Percentiles rank a stretch among this genome's conserved stretches.
phyloP scores from a whole-genome alignment of 2,888 invertebrate genomes.

The Zhuqinia jingwanae region DNA sequence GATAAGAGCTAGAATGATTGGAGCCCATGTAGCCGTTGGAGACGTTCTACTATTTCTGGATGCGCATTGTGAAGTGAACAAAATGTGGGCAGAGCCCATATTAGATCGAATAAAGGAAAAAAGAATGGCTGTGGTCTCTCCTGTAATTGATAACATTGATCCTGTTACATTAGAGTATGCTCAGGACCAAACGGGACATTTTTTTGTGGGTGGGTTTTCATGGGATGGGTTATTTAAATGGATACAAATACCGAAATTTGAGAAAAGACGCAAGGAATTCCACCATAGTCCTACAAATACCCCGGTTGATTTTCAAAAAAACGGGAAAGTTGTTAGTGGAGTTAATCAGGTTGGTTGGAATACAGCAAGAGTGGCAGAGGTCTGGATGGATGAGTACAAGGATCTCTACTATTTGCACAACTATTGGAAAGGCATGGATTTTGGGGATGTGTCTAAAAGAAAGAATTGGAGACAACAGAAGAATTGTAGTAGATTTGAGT shows the following conservation, averaged over 20 bases:
- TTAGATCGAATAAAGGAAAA: background rate
- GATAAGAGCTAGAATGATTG: conserved; percentile 1
- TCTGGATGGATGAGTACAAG: conserved; percentile 5
- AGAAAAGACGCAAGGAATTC: background rate
- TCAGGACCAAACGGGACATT: background rate
- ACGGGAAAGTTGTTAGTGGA: too few species aligned
- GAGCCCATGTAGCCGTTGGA: background rate
- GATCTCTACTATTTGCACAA: too few species aligned
- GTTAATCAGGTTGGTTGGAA: too few species aligned
- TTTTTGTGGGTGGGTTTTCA: background rate
- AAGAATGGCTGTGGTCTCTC: background rate
- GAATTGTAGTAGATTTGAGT: too few species aligned
- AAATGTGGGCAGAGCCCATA: background rate
- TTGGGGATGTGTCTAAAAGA: too few species aligned
- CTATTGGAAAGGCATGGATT: too few species aligned
- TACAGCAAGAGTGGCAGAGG: background rate
- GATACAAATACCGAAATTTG: background rate
- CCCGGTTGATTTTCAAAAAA: too few species aligned
- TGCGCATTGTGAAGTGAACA: background rate
- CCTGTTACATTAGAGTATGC: background rate
- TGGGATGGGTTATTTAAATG: background rate
- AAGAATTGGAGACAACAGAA: too few species aligned
- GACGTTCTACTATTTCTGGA: conserved; percentile 1
- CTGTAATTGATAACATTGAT: background rate
- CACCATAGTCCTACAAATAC: background rate